Evolutionary conservation across 2,113 vertebrate genomes (phyloP).

Genomic region (Chiloscyllium plagiosum): DNA sequence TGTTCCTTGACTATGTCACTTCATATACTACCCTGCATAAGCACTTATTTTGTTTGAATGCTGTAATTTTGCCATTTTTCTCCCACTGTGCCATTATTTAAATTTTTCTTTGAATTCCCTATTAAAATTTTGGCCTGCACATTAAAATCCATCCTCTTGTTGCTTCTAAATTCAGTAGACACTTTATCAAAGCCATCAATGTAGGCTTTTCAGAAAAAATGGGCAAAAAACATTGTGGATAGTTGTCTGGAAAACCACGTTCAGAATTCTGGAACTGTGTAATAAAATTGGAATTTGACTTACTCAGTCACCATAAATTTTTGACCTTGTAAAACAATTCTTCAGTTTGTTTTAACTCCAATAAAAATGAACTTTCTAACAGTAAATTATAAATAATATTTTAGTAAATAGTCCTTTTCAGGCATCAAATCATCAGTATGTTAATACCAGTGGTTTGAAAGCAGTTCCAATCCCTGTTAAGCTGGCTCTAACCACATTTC

Average conservation of each 20-base stretch:
- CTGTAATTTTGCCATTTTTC: not conserved
- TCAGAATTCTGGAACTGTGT: not conserved
- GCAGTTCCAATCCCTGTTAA: not conserved
- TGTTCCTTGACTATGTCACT: not conserved
- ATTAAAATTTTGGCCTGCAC: not conserved
- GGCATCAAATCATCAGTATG: not conserved
- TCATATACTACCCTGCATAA: not conserved
- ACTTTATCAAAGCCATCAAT: conserved; percentile 10
- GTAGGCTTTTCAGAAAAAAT: conserved; percentile 20
- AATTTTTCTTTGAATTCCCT: not conserved
- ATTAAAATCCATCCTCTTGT: not conserved
- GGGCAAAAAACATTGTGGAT: not conserved
- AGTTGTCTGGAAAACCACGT: not conserved
- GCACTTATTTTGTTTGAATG: not conserved
- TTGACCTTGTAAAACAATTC: conserved; percentile 6
- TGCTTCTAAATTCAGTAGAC: not conserved
- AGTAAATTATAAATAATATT: conserved; percentile 13
- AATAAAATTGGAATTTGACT: conserved; percentile 1
- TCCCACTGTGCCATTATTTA: not conserved
- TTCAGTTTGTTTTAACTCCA: not conserved
- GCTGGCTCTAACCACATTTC: not conserved
- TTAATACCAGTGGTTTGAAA: not conserved
- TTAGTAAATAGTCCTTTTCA: conserved; percentile 14
- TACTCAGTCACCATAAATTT: not conserved
- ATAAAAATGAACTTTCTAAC: not conserved